A percentile compares a stretch with the other conserved stretches of the same genome.
Evolutionary conservation across 2,797 vertebrate species (phyloP).

Genomic region (Scarus forsteni): DNA sequence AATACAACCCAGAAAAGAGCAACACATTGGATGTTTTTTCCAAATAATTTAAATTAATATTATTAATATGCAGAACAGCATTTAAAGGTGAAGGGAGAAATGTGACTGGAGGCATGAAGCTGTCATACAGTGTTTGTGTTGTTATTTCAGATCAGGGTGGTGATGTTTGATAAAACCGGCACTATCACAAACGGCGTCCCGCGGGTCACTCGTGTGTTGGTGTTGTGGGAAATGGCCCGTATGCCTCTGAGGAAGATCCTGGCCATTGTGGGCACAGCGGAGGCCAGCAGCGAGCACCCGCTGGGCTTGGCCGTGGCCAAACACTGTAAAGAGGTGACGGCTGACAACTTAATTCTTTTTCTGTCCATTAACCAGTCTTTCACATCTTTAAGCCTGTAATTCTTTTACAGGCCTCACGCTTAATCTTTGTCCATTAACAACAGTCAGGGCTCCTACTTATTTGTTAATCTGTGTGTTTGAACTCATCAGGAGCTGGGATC

Average conservation of each 20-base stretch:
- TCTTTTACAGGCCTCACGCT: too few species aligned
- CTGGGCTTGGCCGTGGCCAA: conserved; percentile 92
- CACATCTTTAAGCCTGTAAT: neutral
- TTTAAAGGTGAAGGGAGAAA: too few species aligned
- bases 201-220: conserved; percentile 90
- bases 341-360: too few species aligned
- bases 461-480: neutral
- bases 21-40: too few species aligned
- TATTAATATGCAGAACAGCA: too few species aligned
- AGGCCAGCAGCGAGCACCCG: conserved; percentile 96
- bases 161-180: conserved; percentile 99
- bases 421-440: neutral
- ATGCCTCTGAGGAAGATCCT: conserved; percentile 91
- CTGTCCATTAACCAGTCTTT: neutral
- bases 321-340: conserved; percentile 92
- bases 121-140: neutral
- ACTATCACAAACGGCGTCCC: conserved; percentile 95
- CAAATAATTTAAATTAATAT: too few species aligned
- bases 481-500: conserved; percentile 88
- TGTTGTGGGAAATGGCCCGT: conserved; percentile 85
- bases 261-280: conserved; percentile 92
- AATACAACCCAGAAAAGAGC: too few species aligned
- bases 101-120: neutral
- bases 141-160: conserved; percentile 86
- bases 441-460: neutral